Percentiles rank a stretch among this genome's conserved stretches.
These are phyloP conservation scores for Clangula hyemalis DNA, from an alignment of 2,797 vertebrate species.

Conservation along the genomic window DNA sequence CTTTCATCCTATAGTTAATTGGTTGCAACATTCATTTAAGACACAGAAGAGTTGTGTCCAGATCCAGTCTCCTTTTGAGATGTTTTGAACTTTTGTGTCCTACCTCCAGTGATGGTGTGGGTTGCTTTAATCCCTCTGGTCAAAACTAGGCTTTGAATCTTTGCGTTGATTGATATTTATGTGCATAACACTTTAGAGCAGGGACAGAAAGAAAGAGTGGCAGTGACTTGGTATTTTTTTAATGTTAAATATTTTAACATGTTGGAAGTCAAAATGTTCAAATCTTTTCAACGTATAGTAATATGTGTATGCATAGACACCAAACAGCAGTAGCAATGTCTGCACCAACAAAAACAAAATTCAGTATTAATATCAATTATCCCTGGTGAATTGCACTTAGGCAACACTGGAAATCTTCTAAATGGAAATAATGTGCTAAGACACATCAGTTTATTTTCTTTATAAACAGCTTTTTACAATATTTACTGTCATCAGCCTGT, in stretches of 20 bases:
- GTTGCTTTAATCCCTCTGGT: not conserved
- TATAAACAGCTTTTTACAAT: not conserved
- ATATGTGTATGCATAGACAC: not conserved
- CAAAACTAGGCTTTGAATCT: not conserved
- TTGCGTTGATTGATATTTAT: not conserved
- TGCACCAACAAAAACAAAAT: not conserved
- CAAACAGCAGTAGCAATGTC: not conserved
- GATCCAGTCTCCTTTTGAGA: not conserved
- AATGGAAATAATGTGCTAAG: not conserved
- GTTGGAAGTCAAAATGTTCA: not conserved
- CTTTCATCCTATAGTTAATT: not conserved
- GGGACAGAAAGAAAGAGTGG: not conserved
- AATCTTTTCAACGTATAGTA: not conserved
- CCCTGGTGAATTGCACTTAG: not conserved
- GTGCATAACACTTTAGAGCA: not conserved
- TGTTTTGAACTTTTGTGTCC: not conserved
- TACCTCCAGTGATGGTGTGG: fast-evolving
- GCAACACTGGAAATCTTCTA: not conserved
- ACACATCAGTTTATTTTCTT: not conserved
- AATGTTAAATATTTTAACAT: not conserved
- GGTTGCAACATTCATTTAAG: not conserved
- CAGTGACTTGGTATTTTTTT: not conserved
- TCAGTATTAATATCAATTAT: not conserved
- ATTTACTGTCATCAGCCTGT: not conserved
- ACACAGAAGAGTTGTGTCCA: not conserved